Evolutionary conservation across 2,888 invertebrate genomes (phyloP), one percentile per base, ranked within the genome.

Genomic region (Automeris io): DNA sequence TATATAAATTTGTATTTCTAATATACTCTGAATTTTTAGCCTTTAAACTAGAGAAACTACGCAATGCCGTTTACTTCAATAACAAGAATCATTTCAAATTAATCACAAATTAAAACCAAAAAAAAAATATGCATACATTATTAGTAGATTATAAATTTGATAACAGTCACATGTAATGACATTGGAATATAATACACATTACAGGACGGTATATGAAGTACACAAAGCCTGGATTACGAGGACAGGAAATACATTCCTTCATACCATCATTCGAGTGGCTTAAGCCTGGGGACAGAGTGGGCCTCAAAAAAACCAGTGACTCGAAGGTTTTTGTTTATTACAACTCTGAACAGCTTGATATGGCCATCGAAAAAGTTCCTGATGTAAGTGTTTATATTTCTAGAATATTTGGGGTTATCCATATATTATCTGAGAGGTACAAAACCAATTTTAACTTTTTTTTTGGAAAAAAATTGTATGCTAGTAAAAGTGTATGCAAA

Each of bases 321-420:
- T 90, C 91, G 5, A 88, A 89, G 12, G 85, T 96, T 4, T 90
- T 92, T 45, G 89, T 95, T 48, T 91, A 92, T 53, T 88, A 95
- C 39, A 96, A 97, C 71, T 93, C 94, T 0, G 94, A 95, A 70
- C 92, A 93, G 51, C 88, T 95, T 59, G 93, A 93, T 22, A 87
- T 91, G 5, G 91, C 91, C 21, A 93, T 94, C 40, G 89, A 91
- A 41, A 90, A 92, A 61, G 89, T 96, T 42, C 94, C 95, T 2
- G 94, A 93, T 81, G 93, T 92, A 70, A 80, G 81, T 74, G 35
- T 26, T 2, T 19, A 5, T 21, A 7, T 12, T 7, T n/a, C 5
- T 21, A 13, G 1, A 35, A 18, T 5, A 12, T 5, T n/a, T 23
- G 1, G n/a, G n/a, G 23, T 16, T 12, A 5, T 6, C 2, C n/a